phyloP scores from a whole-genome alignment of 2,113 vertebrate genomes.

The Laticauda colubrina region DNA sequence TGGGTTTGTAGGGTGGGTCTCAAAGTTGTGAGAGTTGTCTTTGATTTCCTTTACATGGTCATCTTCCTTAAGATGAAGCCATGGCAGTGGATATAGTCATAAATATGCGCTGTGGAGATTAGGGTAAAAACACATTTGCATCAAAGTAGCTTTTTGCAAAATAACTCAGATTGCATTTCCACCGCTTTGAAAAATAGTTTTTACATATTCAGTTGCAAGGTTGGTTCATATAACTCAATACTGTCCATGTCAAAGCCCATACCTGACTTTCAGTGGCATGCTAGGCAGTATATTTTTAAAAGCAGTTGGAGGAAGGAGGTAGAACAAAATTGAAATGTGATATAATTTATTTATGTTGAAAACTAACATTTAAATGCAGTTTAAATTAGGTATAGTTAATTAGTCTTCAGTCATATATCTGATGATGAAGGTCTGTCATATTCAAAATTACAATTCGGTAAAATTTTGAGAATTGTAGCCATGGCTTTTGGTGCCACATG shows the following conservation, averaged over 20 bases:
- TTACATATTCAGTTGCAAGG: no score
- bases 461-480: no score
- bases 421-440: no score
- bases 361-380: no score
- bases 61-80: background rate
- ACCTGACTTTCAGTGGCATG: background rate
- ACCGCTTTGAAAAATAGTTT: background rate
- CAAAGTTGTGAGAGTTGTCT: background rate
- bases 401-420: no score
- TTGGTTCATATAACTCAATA: background rate
- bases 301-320: background rate
- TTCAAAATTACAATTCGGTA: no score
- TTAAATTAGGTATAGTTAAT: no score
- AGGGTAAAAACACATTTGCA: slow-evolving; percentile 30
- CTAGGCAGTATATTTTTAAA: background rate
- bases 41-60: background rate
- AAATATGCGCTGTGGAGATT: background rate
- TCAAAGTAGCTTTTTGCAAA: slow-evolving; percentile 41
- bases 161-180: slow-evolving; percentile 40
- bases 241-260: background rate
- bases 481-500: no score
- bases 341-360: background rate
- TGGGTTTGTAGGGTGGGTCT: background rate
- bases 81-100: background rate
- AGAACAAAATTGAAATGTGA: background rate